A percentile compares a stretch with the other conserved stretches of the same genome.
These are phyloP conservation scores for Macrotis lagotis DNA, from an alignment of 2,113 vertebrate species.

Conservation along the genomic window DNA sequence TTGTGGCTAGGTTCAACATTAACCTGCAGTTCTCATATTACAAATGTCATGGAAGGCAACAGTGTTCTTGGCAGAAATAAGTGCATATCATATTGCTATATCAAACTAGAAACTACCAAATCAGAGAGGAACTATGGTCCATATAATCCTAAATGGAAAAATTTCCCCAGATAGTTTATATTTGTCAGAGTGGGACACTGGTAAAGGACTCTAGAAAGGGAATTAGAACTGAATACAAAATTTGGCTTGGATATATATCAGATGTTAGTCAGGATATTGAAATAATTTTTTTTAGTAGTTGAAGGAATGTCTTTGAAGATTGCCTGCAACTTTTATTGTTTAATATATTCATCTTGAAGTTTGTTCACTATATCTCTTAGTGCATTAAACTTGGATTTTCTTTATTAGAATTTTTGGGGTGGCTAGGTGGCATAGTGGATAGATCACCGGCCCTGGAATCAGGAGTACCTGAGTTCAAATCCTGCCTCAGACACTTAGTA, in stretches of 20 bases:
- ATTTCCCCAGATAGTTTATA: neutral
- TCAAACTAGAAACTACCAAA: too few species aligned
- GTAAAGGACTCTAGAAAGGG: too few species aligned
- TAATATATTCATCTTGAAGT: neutral
- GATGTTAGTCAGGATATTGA: neutral
- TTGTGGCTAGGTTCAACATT: constrained; percentile 52
- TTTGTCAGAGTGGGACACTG: neutral
- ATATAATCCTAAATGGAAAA: neutral
- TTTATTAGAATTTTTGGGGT: too few species aligned
- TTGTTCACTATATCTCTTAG: neutral
- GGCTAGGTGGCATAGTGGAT: too few species aligned
- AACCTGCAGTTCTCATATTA: constrained; percentile 41
- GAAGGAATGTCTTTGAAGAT: neutral
- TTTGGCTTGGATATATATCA: neutral
- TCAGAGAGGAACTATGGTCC: neutral
- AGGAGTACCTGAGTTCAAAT: too few species aligned
- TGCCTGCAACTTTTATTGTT: neutral
- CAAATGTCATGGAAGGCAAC: constrained; percentile 46
- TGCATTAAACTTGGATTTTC: neutral
- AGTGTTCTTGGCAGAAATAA: constrained; percentile 25
- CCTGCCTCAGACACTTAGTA: too few species aligned
- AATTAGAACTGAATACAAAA: neutral
- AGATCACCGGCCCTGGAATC: too few species aligned
- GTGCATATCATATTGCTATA: neutral
- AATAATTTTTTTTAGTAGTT: neutral